A percentile compares a stretch with the other conserved stretches of the same genome.
Evolutionary conservation across 2,888 invertebrate genomes (phyloP).

Genomic region (Drosophila emarginata): DNA sequence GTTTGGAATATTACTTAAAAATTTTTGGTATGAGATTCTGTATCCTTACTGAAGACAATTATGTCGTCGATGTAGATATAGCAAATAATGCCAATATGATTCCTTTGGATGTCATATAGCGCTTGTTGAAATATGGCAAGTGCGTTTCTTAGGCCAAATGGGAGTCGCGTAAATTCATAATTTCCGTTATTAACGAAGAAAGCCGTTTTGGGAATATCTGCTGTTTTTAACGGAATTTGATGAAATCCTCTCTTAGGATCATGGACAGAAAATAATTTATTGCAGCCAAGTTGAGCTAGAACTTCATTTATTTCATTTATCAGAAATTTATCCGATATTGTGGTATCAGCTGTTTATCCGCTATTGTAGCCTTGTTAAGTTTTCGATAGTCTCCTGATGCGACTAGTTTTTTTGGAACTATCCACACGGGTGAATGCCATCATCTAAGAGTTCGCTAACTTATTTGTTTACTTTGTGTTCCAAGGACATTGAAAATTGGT

Average conservation of each 20-base stretch:
- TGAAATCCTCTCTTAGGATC: constrained; percentile 2
- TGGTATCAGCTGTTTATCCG: too few relatives aligned
- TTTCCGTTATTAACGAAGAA: too few relatives aligned
- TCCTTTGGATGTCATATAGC: too few relatives aligned
- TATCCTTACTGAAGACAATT: background rate
- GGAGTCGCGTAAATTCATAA: too few relatives aligned
- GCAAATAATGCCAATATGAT: background rate
- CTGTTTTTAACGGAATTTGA: background rate
- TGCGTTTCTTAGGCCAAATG: too few relatives aligned
- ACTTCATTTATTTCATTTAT: background rate
- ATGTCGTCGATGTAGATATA: background rate
- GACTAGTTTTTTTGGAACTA: background rate
- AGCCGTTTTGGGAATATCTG: background rate
- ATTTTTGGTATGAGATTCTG: background rate
- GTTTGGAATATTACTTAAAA: background rate
- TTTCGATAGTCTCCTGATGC: background rate
- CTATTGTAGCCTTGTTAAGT: background rate
- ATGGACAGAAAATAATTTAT: background rate
- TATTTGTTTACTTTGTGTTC: constrained; percentile 1
- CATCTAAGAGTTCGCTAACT: constrained; percentile 14
- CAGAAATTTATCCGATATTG: too few relatives aligned
- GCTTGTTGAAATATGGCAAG: too few relatives aligned
- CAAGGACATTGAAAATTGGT: background rate
- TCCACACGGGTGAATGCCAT: constrained; percentile 10
- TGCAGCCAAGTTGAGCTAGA: background rate